A percentile compares a stretch with the other conserved stretches of the same genome.
Evolutionary conservation across 2,888 invertebrate species (phyloP).

Genomic region (Kryphioiulus occultus): DNA sequence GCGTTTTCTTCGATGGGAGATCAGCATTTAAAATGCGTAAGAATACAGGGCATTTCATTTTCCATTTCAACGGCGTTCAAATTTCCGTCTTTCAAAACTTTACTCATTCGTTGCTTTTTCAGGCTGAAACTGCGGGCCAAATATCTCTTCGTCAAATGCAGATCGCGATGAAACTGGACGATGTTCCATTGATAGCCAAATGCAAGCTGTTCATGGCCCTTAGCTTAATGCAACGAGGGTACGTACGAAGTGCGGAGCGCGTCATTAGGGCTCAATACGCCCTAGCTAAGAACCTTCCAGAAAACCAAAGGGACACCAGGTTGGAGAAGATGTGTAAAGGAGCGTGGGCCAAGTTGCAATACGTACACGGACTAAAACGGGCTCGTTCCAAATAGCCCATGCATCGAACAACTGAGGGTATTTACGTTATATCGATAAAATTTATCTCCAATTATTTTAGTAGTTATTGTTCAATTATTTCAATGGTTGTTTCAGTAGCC

Average conservation of each 20-base stretch:
- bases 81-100: too few relatives aligned
- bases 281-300: conserved; percentile 47
- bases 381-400: too few relatives aligned
- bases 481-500: too few relatives aligned
- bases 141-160: conserved; percentile 85
- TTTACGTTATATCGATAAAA: too few relatives aligned
- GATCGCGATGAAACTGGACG: conserved; percentile 80
- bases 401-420: too few relatives aligned
- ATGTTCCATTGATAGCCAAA: conserved; percentile 79
- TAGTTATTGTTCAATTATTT: too few relatives aligned
- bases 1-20: conserved; percentile 96
- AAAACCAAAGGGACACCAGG: conserved; percentile 68
- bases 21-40: conserved; percentile 78
- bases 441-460: too few relatives aligned
- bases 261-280: conserved; percentile 62
- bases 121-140: conserved; percentile 88
- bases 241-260: conserved; percentile 70
- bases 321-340: conserved; percentile 84
- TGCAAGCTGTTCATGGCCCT: conserved; percentile 87
- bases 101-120: conserved; percentile 56
- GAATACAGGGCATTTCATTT: conserved; percentile 58
- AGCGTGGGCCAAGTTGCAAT: conserved; percentile 83
- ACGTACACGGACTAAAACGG: conserved; percentile 62
- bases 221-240: conserved; percentile 83
- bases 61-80: too few relatives aligned